Evolutionary conservation across 2,888 invertebrate genomes (phyloP), one percentile per base, ranked within the genome.

Genomic region (Tryphoninae sp.): DNA sequence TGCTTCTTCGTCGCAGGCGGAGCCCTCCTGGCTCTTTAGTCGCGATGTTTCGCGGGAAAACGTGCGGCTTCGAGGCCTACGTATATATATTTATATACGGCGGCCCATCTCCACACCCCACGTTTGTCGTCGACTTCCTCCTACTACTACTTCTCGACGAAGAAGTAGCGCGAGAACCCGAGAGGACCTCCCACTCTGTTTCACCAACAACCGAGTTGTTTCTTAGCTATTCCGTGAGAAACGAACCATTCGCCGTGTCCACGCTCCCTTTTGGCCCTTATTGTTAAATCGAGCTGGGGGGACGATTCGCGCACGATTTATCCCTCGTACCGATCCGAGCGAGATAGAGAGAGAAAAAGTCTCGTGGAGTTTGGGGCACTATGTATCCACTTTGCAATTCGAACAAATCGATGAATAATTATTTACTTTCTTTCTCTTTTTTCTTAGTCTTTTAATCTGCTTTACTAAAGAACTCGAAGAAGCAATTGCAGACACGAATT

Each of bases 161-260:
- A 13, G 58, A 75, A 74, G 71, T 71, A 59, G 42, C 45, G n/a
- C 40, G 9, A 23, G 65, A 58, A 72, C 33, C 19, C 33, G 7
- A 33, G 45, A 67, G 33, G 51, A 58, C 51, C 61, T 45, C 61
- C 71, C 62, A 33, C 45, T 62, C 19, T 61, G 11, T 62, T 75
- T 67, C 71, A 83, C 74, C 80, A 73, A 81, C 79, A 80, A 83
- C 82, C 83, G 86, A 88, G 85, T 88, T 82, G 85, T 53, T 22
- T 83, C 86, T 88, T 86, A 85, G 86, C 80, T 81, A 84, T 78
- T 87, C 84, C 68, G 82, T 71, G 85, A 84, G 87, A 86, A 72
- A 72, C 83, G 78, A 79, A 81, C 76, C 69, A 78, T 67, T 80
- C 59, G 77, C 42, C 62, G 45, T 67, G 72, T 67, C 64, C 62